A percentile compares a stretch with the other conserved stretches of the same genome.
Conservation (phyloP, 2,113 vertebrate species). For the Pantherophis guttatus region DNA sequence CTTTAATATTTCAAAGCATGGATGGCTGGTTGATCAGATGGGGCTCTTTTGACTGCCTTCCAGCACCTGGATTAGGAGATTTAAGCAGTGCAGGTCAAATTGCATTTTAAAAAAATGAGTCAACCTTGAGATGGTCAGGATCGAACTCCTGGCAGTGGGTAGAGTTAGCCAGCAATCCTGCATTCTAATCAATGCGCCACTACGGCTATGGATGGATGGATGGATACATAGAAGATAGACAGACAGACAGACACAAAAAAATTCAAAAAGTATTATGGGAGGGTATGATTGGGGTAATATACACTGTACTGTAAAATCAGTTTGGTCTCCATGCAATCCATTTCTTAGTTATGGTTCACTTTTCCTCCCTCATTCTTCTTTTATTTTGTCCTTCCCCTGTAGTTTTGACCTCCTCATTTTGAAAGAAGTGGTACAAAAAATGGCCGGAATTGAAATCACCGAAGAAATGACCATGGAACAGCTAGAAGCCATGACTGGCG, state of each 20-base stretch:
- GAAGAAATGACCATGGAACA: slow-evolving; percentile 98
- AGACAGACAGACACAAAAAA: no score
- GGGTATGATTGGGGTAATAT: neutral
- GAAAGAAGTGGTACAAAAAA: slow-evolving; percentile 99
- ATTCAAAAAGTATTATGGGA: neutral
- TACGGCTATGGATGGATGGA: no score
- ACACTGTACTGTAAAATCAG: neutral
- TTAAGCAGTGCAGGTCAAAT: neutral
- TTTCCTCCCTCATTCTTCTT: slow-evolving; percentile 19
- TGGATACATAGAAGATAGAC: no score
- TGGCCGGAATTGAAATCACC: slow-evolving; percentile 98
- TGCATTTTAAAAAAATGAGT: neutral
- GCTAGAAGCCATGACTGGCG: slow-evolving; percentile 97
- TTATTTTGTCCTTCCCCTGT: slow-evolving; percentile 27
- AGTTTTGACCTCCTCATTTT: slow-evolving; percentile 98
- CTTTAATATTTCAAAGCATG: neutral
- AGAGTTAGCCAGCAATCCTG: neutral
- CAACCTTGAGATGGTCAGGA: no score
- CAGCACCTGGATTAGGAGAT: neutral
- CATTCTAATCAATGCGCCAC: neutral
- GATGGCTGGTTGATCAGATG: neutral
- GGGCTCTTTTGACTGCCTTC: neutral
- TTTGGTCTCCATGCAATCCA: neutral
- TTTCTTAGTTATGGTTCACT: neutral
- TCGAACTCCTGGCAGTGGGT: neutral